These are phyloP conservation scores for Coluber constrictor DNA, from an alignment of 2,797 vertebrate species.

Conservation along the genomic window DNA sequence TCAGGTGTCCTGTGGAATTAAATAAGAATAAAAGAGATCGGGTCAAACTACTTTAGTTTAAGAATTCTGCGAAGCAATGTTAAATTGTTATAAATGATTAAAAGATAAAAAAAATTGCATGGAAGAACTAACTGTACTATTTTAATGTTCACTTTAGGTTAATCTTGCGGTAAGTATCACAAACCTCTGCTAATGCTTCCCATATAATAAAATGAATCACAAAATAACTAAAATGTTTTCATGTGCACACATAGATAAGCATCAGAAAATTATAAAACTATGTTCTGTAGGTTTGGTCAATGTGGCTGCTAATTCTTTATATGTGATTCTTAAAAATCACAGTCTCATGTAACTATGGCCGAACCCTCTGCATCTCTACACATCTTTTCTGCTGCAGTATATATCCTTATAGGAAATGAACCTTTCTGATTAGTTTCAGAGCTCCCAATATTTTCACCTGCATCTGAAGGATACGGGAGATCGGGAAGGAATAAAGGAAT, in stretches of 20 bases:
- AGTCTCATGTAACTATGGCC: background rate
- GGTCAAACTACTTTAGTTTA: no score
- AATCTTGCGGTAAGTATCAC: accelerated
- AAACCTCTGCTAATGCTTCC: background rate
- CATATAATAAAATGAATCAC: background rate
- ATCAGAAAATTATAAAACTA: background rate
- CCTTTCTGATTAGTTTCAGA: background rate
- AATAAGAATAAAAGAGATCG: no score
- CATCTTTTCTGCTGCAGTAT: background rate
- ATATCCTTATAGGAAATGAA: background rate
- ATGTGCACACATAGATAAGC: background rate
- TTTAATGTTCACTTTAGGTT: background rate
- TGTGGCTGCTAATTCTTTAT: background rate
- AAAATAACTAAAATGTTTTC: background rate
- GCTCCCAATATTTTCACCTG: background rate
- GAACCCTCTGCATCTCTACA: background rate
- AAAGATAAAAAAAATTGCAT: background rate
- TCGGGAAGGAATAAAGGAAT: background rate
- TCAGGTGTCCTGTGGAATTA: no score
- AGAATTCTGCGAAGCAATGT: no score
- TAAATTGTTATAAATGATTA: background rate
- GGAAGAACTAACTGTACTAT: background rate
- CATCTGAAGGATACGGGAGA: background rate
- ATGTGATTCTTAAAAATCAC: background rate
- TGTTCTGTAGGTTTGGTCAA: background rate